A percentile compares a stretch with the other conserved stretches of the same genome.
phyloP scores from a whole-genome alignment of 2,113 vertebrate species.

The Ardeotis arabs region DNA sequence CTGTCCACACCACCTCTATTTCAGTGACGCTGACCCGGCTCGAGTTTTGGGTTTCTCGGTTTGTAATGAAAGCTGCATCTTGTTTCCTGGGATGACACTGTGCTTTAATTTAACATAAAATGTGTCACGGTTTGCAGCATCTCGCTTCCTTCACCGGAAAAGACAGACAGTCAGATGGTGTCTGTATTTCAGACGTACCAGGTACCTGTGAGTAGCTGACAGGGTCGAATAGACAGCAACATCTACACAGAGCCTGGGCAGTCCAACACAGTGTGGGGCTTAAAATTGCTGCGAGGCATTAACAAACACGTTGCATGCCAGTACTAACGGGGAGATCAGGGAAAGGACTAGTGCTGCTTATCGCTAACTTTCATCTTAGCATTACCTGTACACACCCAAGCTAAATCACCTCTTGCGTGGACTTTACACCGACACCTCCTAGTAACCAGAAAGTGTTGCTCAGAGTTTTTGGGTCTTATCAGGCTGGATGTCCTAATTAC shows the following conservation, averaged over 20 bases:
- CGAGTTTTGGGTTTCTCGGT: not conserved
- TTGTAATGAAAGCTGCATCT: not conserved
- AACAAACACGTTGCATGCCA: not conserved
- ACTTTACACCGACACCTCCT: conserved; percentile 10
- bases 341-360: not conserved
- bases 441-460: conserved; percentile 7
- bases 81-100: not conserved
- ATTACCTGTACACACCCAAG: conserved; percentile 43
- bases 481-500: not conserved
- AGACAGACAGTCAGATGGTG: not conserved
- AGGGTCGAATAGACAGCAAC: not conserved
- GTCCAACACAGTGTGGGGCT: not conserved
- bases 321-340: not conserved
- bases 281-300: not conserved
- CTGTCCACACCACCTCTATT: too few species aligned
- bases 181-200: fast-evolving
- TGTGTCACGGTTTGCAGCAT: not conserved
- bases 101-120: not conserved
- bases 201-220: not conserved
- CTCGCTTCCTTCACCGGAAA: not conserved
- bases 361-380: conserved; percentile 21
- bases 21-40: too few species aligned
- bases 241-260: not conserved
- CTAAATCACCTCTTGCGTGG: not conserved
- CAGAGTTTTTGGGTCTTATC: conserved; percentile 8